Evolutionary conservation across 2,113 vertebrate genomes (phyloP).

Genomic region (Mormyrus iriodes): DNA sequence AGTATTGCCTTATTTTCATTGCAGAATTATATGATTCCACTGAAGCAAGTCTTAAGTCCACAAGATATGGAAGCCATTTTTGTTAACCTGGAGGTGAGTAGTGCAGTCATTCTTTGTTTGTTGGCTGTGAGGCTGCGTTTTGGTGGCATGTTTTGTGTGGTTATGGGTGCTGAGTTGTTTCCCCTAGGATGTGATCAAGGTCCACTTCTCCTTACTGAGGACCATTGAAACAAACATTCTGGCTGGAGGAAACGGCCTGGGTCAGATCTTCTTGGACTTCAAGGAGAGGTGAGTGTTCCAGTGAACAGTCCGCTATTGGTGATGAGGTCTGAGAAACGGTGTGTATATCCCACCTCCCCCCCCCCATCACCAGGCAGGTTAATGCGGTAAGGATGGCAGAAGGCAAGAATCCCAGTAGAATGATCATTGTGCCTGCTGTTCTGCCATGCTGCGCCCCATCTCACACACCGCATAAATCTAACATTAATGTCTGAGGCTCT

Average conservation of each 20-base stretch:
- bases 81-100: conserved; percentile 86
- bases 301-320: neutral
- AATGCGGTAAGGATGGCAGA: neutral
- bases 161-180: neutral
- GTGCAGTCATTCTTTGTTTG: neutral
- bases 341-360: neutral
- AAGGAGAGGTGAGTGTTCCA: conserved; percentile 79
- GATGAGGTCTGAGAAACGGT: neutral
- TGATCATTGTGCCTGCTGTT: neutral
- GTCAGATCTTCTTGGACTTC: conserved; percentile 92
- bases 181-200: conserved; percentile 82
- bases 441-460: neutral
- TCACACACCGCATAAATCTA: neutral
- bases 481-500: neutral
- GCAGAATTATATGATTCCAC: conserved; percentile 89
- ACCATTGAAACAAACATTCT: conserved; percentile 85
- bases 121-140: neutral
- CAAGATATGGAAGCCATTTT: conserved; percentile 88
- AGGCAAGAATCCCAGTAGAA: neutral
- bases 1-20: neutral
- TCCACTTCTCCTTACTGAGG: conserved; percentile 81
- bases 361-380: neutral
- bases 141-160: neutral
- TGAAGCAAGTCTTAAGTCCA: conserved; percentile 77
- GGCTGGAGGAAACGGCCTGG: conserved; percentile 76